These are phyloP conservation scores for Drosophila kuntzei DNA, from an alignment of 2,888 invertebrate species.

Conservation along the genomic window DNA sequence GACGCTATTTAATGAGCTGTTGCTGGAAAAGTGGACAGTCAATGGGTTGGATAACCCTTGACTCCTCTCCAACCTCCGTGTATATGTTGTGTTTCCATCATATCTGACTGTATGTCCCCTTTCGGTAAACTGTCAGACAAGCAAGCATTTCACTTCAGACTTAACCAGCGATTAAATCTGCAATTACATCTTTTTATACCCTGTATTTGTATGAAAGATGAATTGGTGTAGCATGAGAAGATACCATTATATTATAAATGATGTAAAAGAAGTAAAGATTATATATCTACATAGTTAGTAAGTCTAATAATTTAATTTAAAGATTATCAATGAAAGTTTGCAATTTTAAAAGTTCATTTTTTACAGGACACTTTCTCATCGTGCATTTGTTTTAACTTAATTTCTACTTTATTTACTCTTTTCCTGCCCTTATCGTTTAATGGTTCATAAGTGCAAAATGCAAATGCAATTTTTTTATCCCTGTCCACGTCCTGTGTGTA, in stretches of 20 bases:
- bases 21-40: constrained; percentile 23
- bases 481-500: constrained; percentile 6
- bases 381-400: background rate
- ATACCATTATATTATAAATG: background rate
- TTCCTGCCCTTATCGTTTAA: constrained; percentile 28
- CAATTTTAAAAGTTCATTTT: background rate
- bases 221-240: background rate
- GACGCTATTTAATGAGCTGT: constrained; percentile 49
- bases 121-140: constrained; percentile 43
- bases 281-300: background rate
- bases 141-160: constrained; percentile 51
- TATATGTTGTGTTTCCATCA: constrained; percentile 1
- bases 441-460: constrained; percentile 41
- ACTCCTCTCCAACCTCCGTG: background rate
- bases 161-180: constrained; percentile 57
- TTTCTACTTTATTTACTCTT: constrained; percentile 11
- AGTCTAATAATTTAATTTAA: background rate
- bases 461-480: constrained; percentile 18
- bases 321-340: background rate
- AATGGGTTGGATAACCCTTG: constrained; percentile 16
- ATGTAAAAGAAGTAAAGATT: background rate
- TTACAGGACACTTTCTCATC: background rate
- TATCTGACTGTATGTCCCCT: constrained; percentile 4
- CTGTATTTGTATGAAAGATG: background rate
- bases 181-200: constrained; percentile 53